phyloP scores from a whole-genome alignment of 2,888 invertebrate species.

The Molorchus minor region DNA sequence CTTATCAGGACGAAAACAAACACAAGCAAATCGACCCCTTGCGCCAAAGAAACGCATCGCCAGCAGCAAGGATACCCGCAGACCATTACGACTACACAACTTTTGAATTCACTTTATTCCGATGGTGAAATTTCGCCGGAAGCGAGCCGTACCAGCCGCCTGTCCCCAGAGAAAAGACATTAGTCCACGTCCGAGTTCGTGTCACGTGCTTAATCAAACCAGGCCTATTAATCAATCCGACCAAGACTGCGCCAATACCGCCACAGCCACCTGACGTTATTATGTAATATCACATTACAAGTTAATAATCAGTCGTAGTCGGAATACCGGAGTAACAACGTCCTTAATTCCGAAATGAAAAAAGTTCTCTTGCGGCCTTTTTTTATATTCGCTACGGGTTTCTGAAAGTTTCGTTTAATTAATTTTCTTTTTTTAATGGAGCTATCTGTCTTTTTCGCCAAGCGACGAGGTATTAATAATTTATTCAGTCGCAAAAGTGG shows the following conservation, averaged over 20 bases:
- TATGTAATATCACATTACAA: conserved; percentile 42
- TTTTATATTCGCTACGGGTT: conserved; percentile 9
- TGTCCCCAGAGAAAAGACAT: conserved; percentile 49
- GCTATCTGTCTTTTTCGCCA: conserved; percentile 15
- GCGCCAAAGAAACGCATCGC: conserved; percentile 13
- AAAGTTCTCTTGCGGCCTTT: conserved; percentile 27
- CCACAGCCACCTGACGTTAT: conserved; percentile 43
- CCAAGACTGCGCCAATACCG: conserved; percentile 38
- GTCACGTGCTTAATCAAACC: conserved; percentile 59
- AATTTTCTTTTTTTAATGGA: conserved; percentile 19
- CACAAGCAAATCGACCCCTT: conserved; percentile 3
- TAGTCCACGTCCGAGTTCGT: conserved; percentile 55
- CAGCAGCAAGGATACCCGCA: conserved; percentile 33
- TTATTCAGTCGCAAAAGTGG: too few relatives aligned
- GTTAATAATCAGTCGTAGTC: conserved; percentile 41
- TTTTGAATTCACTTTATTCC: conserved; percentile 43
- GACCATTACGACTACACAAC: conserved; percentile 42
- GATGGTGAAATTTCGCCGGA: conserved; percentile 37
- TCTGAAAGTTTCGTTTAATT: conserved; percentile 18
- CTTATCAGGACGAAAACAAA: too few relatives aligned
- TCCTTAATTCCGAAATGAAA: conserved; percentile 31
- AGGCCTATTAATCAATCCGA: conserved; percentile 56
- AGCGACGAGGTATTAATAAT: conserved; percentile 8
- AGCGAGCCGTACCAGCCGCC: conserved; percentile 34
- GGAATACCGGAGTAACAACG: conserved; percentile 28